Evolutionary conservation across 1,140 invertebrate species (phyloP), one percentile per base, ranked within the genome.

Genomic region (Brachionus paranguensis): DNA sequence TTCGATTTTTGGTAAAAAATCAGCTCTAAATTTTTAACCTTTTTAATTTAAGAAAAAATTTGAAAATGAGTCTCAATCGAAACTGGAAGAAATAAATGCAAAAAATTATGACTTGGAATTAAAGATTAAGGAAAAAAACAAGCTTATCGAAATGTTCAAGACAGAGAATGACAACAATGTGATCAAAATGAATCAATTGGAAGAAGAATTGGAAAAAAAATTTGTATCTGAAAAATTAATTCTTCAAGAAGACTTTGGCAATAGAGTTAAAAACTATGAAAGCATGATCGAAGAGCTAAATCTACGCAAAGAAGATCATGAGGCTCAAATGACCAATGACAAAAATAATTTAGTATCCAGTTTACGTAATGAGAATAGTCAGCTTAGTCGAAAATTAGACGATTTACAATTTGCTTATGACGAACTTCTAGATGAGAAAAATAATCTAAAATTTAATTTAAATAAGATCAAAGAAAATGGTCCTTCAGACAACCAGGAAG

Each of bases 61-160:
- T 27, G 72, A 76, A 29, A 76, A 76, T 47, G 72, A 76, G 27
- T 76, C 72, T 3, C 45, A 47, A 7, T 12, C 43, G 2, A 29
- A 76, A 50, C 29, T 76, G n/a, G 72, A 76, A 76, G 72, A 76
- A 5, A 50, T 50, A 53, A 76, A 76, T 27, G 20, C 41, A 24
- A 47, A 76, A 29, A 50, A 20, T 27, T 50, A 76, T 14, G 72
- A 76, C 3, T 76, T 76, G 20, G 72, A 76, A 50, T 17, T 76
- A 12, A 76, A 76, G 50, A 27, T 76, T 10, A 76, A 76, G 14
- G 72, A 76, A 27, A 47, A 76, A 76, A 76, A 27, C 17, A 76
- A 76, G n/a, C 20, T 76, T 1, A 50, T 76, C 20, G 72, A 76
- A 50, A 7, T 76, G 7, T 76, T 76, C 24, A 76, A 50, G n/a